phyloP scores from a whole-genome alignment of 1,140 invertebrate species.

The Oppia nitens region DNA sequence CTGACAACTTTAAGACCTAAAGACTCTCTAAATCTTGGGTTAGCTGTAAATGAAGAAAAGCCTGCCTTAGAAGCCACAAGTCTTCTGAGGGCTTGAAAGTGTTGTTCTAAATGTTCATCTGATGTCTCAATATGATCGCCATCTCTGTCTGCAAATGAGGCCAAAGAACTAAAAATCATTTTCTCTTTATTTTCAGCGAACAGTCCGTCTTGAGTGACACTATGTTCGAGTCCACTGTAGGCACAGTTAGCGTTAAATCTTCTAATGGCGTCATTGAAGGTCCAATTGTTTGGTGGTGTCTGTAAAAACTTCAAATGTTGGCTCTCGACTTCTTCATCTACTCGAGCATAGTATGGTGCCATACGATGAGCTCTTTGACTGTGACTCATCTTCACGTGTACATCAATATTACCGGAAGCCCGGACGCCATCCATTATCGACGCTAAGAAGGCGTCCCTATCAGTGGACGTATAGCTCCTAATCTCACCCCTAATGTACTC shows the following conservation, averaged over 20 bases:
- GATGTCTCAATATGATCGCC: constrained; percentile 40
- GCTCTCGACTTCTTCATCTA: constrained; percentile 89
- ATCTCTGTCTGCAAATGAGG: constrained; percentile 52
- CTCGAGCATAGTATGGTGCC: constrained; percentile 63
- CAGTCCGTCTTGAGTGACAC: constrained; percentile 81
- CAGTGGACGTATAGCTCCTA: constrained; percentile 66
- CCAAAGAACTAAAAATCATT: constrained; percentile 63
- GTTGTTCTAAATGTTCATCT: constrained; percentile 60
- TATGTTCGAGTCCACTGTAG: constrained; percentile 90
- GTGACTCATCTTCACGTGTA: constrained; percentile 76
- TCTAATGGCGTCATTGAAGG: constrained; percentile 46
- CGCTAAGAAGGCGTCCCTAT: constrained; percentile 80
- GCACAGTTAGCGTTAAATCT: constrained; percentile 94
- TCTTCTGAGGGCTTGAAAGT: constrained; percentile 82
- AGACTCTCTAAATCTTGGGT: constrained; percentile 80
- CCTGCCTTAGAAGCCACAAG: constrained; percentile 93
- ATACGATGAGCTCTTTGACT: constrained; percentile 68
- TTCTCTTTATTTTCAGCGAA: constrained; percentile 99
- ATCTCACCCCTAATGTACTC: constrained; percentile 85
- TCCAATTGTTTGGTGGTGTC: constrained; percentile 48
- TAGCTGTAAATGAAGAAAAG: constrained; percentile 81
- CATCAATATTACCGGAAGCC: constrained; percentile 87
- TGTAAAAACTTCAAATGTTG: constrained; percentile 65
- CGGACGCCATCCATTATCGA: constrained; percentile 88
- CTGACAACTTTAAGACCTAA: constrained; percentile 77